Evolutionary conservation across 2,113 vertebrate species (phyloP).

Genomic region (Phainopepla nitens): DNA sequence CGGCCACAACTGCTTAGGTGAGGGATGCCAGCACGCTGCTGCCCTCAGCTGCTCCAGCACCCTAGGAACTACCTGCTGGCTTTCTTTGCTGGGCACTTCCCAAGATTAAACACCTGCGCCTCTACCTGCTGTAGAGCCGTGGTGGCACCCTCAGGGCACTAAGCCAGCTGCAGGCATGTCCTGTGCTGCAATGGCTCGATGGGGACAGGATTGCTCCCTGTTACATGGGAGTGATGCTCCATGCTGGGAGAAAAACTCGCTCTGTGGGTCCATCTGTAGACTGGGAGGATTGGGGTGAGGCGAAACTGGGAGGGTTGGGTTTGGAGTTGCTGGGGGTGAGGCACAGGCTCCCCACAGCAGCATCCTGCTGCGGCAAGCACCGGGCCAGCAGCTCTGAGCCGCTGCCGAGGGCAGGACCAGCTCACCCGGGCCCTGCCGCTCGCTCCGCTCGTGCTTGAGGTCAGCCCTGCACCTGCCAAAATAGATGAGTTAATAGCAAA

Average conservation of each 20-base stretch:
- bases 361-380: fast-evolving
- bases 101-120: too few relatives aligned
- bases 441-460: conserved; percentile 7
- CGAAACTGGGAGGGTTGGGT: background rate
- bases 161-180: background rate
- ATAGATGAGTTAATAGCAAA: conserved; percentile 65
- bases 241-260: background rate
- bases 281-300: background rate
- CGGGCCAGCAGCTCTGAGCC: background rate
- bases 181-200: fast-evolving
- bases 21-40: fast-evolving
- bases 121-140: fast-evolving
- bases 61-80: background rate
- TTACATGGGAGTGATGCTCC: fast-evolving
- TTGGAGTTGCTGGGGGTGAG: background rate
- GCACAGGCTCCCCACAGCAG: background rate
- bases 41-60: background rate
- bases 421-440: background rate
- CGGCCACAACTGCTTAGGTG: conserved; percentile 95
- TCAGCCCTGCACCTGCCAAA: conserved; percentile 61
- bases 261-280: background rate
- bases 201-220: background rate
- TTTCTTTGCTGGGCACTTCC: background rate
- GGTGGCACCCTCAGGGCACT: background rate
- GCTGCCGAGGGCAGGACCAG: background rate